Evolutionary conservation across 2,888 invertebrate genomes (phyloP), one percentile per base, ranked within the genome.

Genomic region (Cistogaster globosa): DNA sequence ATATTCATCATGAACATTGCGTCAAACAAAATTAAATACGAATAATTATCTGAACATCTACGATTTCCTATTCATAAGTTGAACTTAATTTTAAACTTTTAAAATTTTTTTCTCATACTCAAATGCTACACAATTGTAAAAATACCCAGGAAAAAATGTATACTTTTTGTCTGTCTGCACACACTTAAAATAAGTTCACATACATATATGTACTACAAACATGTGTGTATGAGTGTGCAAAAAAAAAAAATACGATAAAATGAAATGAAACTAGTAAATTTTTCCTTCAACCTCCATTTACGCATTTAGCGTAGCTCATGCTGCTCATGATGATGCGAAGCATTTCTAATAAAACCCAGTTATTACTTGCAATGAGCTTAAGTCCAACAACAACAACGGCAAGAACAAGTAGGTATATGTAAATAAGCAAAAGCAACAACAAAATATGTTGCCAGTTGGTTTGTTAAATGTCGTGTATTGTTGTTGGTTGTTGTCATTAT

Each of bases 261-360:
- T 26, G 4, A 26, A 26, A 26, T 26, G 4, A 26, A 26, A 26
- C 26, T 26, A 77, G 71, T 62, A 51, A 57, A 82, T 76, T 76
- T n/a, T 71, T 57, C 57, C 62, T 71, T 77, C 67, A 45, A 65
- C 36, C 62, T 62, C 72, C 62, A 71, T 79, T 75, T 67, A 84
- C 79, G 79, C 79, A 72, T 83, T 78, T 74, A 76, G 74, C 69
- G 74, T 69, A 71, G 53, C 51, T 60, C n/a, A 2, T 42, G 42
- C 6, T 8, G 32, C 6, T 67, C 14, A 57, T 45, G 58, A 75
- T 76, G 84, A 71, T 75, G 79, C 79, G 75, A 65, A 75, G 75
- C 63, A 79, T 84, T 79, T 75, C 58, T 76, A 84, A 79, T 84
- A 71, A 79, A 79, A 69, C 63, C 71, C 65, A 68, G 77, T 67